These are phyloP conservation scores for Pluvianellus socialis DNA, from an alignment of 2,113 vertebrate genomes.

Conservation along the genomic window DNA sequence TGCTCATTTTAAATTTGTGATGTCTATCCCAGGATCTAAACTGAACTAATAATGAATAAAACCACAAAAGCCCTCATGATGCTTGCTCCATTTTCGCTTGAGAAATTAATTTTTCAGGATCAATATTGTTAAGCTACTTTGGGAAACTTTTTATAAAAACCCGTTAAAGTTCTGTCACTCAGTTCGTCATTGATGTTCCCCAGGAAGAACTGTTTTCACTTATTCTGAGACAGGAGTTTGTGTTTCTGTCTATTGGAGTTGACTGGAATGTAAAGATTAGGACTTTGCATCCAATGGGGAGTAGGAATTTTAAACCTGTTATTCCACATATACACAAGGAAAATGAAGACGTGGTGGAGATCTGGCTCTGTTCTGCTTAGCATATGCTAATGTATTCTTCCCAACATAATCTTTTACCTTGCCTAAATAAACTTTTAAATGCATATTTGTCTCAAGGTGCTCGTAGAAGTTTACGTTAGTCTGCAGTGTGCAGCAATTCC, in stretches of 20 bases:
- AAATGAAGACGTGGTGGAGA: not conserved
- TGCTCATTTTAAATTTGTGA: not conserved
- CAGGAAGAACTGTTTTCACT: not conserved
- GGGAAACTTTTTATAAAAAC: not conserved
- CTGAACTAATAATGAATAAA: not conserved
- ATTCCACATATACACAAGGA: not conserved
- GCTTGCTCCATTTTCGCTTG: not conserved
- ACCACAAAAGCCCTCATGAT: not conserved
- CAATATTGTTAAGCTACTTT: not conserved
- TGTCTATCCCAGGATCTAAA: not conserved
- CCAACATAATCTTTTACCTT: not conserved
- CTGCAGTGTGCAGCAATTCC: slow-evolving; percentile 23
- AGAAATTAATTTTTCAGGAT: not conserved
- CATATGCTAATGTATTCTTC: not conserved
- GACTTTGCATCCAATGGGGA: not conserved
- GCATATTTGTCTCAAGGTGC: slow-evolving; percentile 41
- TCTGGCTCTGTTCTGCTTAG: not conserved
- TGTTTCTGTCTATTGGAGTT: not conserved
- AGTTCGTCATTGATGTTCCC: not conserved
- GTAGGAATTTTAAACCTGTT: not conserved
- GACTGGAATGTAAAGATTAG: not conserved
- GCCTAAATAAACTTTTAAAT: slow-evolving; percentile 55
- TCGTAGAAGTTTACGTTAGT: slow-evolving; percentile 23
- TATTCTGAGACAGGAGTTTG: not conserved
- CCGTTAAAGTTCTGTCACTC: not conserved